Evolutionary conservation across 2,113 vertebrate genomes (phyloP).

Genomic region (Muntiacus reevesi): DNA sequence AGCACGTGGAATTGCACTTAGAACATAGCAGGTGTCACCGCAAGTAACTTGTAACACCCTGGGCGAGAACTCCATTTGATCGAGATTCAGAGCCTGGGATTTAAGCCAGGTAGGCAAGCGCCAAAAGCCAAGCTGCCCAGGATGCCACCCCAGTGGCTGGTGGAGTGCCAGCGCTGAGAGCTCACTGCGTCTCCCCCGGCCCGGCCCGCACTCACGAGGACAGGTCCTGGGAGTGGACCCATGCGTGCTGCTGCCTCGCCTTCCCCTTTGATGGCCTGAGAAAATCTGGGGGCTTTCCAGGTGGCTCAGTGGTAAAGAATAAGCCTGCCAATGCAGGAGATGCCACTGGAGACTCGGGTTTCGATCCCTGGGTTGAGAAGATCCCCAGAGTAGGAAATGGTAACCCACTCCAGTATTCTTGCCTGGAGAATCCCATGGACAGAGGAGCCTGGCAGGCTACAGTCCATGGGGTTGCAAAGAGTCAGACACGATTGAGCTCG

Average conservation of each 20-base stretch:
- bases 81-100: slow-evolving; percentile 52
- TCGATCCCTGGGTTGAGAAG: background rate
- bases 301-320: background rate
- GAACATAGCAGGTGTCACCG: background rate
- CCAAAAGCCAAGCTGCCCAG: slow-evolving; percentile 40
- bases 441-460: background rate
- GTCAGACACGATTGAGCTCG: accelerated
- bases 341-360: background rate
- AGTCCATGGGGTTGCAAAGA: background rate
- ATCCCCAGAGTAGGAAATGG: background rate
- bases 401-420: background rate
- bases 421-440: background rate
- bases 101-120: slow-evolving; percentile 47
- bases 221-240: background rate
- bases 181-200: background rate
- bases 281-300: background rate
- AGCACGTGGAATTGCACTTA: background rate
- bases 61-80: slow-evolving; percentile 57
- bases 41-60: background rate
- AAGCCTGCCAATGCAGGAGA: background rate
- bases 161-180: slow-evolving; percentile 38
- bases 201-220: accelerated
- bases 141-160: slow-evolving; percentile 55
- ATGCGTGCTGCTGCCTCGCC: background rate
- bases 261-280: slow-evolving; percentile 14